Conservation (phyloP, 2,888 invertebrate species). For the Cerastis leucographa region DNA sequence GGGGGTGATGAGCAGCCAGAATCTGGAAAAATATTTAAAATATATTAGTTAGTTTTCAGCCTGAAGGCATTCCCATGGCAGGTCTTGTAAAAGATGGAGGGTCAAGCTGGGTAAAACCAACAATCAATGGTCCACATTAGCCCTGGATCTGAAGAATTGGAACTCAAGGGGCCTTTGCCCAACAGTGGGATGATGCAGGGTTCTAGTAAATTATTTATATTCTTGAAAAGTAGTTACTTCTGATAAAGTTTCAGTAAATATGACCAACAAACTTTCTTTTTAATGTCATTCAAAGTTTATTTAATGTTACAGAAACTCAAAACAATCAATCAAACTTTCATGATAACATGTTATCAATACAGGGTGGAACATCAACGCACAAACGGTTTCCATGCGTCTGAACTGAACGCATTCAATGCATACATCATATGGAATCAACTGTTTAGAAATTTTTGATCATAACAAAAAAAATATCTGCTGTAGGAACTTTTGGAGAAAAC, state of each 20-base stretch:
- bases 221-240: background rate
- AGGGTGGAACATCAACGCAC: background rate
- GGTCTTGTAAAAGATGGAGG: background rate
- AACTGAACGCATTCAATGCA: too few relatives aligned
- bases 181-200: background rate
- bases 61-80: background rate
- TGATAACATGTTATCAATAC: background rate
- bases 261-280: background rate
- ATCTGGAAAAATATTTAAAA: constrained; percentile 69
- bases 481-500: too few relatives aligned
- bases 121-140: background rate
- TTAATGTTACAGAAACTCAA: background rate
- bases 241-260: background rate
- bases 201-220: background rate
- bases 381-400: background rate
- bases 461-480: too few relatives aligned
- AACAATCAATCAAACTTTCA: constrained; percentile 7
- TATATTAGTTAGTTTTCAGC: background rate
- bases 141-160: background rate
- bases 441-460: too few relatives aligned
- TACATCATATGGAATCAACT: background rate
- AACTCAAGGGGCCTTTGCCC: background rate
- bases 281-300: background rate
- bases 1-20: constrained; percentile 86
- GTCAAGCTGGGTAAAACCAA: background rate